phyloP scores from a whole-genome alignment of 2,113 vertebrate species.

The Martes martes region DNA sequence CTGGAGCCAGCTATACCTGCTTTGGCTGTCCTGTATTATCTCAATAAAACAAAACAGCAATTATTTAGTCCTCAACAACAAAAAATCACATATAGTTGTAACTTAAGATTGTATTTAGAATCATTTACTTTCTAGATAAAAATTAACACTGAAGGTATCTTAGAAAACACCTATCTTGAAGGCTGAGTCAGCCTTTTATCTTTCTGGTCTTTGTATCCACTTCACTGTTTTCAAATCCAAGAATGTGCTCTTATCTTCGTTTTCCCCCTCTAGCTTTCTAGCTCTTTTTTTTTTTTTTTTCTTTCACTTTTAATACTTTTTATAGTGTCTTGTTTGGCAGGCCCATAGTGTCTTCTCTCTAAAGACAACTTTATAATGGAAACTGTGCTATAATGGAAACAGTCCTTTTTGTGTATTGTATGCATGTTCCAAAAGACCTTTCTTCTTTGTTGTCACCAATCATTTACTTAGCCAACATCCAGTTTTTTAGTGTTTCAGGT shows the following conservation, averaged over 20 bases:
- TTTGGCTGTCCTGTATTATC: neutral
- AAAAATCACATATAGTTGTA: neutral
- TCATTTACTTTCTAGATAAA: constrained; percentile 6
- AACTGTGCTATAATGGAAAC: neutral
- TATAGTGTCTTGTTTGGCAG: neutral
- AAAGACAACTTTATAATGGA: neutral
- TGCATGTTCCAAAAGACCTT: neutral
- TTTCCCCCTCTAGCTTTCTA: neutral
- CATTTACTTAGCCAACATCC: neutral
- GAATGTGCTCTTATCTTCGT: neutral
- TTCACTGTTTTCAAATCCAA: neutral
- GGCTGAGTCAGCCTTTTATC: neutral
- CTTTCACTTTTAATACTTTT: neutral
- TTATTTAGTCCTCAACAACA: neutral
- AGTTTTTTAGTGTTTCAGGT: neutral
- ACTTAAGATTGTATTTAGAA: neutral
- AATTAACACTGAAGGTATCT: neutral
- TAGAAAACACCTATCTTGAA: neutral
- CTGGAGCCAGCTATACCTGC: neutral
- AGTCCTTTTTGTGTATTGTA: neutral
- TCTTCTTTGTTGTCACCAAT: neutral
- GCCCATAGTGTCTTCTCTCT: neutral
- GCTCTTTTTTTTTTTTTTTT: neutral
- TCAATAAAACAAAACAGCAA: neutral
- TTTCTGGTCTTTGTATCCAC: neutral